Conservation (phyloP, 2,888 invertebrate genomes). For the Nysson spinosus region DNA sequence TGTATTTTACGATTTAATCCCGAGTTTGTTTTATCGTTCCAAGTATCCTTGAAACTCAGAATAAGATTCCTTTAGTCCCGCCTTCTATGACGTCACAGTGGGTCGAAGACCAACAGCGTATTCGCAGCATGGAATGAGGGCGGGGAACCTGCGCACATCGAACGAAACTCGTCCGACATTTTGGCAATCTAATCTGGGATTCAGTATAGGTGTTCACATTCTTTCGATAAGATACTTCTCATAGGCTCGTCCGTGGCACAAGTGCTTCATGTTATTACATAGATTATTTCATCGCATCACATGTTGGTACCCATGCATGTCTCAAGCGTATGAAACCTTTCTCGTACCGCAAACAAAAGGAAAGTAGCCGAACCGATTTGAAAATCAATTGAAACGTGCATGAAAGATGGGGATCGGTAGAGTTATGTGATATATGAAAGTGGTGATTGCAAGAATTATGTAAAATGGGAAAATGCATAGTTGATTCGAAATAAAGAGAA, state of each 20-base stretch:
- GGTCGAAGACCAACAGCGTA: no score
- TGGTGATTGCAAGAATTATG: no score
- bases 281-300: conserved; percentile 21
- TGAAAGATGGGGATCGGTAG: no score
- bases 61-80: no score
- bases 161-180: no score
- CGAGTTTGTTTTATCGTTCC: conserved; percentile 5
- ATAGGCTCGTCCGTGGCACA: conserved; percentile 49
- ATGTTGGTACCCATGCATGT: conserved; percentile 29
- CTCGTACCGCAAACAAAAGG: neutral
- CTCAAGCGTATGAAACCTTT: conserved; percentile 2
- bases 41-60: neutral
- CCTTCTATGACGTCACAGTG: no score
- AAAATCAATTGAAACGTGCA: no score
- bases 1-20: conserved; percentile 13
- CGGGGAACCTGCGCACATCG: no score
- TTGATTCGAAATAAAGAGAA: conserved; percentile 36
- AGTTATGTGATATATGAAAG: no score
- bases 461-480: conserved; percentile 44
- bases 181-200: neutral
- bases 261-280: conserved; percentile 42
- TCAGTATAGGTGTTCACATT: conserved; percentile 20
- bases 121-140: no score
- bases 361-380: no score
- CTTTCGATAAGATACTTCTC: conserved; percentile 35